Evolutionary conservation across 2,113 vertebrate species (phyloP).

Genomic region (Callaeas wilsoni): DNA sequence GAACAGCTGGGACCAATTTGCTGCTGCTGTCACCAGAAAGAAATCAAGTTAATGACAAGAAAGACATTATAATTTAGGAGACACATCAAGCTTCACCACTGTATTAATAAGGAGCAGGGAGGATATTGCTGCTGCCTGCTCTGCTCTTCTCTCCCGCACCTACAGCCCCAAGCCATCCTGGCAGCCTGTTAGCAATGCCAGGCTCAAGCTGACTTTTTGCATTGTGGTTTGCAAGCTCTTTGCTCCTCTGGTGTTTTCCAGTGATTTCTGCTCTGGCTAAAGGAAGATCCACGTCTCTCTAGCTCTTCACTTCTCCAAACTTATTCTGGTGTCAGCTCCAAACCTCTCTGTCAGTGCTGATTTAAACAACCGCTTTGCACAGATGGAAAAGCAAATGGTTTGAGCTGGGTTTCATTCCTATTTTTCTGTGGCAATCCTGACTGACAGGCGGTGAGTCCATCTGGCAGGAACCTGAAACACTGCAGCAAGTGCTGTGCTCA

Average conservation of each 20-base stretch:
- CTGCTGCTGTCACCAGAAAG: slow-evolving; percentile 37
- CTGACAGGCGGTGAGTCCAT: slow-evolving; percentile 10
- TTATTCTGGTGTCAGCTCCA: neutral
- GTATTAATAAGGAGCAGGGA: neutral
- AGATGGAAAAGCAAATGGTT: slow-evolving; percentile 55
- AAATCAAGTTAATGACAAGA: slow-evolving; percentile 45
- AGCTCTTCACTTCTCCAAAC: neutral
- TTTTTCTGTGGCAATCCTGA: neutral
- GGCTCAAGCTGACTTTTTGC: neutral
- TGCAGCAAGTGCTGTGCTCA: neutral
- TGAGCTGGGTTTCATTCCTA: neutral
- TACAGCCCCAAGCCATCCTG: neutral
- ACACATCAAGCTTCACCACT: neutral
- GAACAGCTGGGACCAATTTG: slow-evolving; percentile 29
- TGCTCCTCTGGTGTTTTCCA: neutral
- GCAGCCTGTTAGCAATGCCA: neutral
- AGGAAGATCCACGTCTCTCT: neutral
- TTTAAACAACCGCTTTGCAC: neutral
- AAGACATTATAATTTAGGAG: slow-evolving; percentile 25
- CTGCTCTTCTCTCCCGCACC: neutral
- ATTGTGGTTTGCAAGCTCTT: neutral
- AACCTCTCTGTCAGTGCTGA: neutral
- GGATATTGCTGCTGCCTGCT: neutral
- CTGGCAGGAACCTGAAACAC: neutral
- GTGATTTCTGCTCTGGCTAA: neutral